phyloP scores from a whole-genome alignment of 1,140 invertebrate species.

The Aplysia californica region DNA sequence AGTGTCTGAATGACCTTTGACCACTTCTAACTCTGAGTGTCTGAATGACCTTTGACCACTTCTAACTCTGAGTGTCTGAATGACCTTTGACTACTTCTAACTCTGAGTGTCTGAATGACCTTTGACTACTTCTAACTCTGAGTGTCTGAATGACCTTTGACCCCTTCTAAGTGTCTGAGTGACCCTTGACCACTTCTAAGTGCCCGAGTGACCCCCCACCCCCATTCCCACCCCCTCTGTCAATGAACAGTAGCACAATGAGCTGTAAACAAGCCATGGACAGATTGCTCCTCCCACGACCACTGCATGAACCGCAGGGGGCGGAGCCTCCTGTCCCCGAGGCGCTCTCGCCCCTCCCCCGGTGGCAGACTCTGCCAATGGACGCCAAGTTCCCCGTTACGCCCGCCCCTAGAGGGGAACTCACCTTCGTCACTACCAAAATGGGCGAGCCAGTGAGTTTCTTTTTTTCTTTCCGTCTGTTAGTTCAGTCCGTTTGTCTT shows the following conservation, averaged over 20 bases:
- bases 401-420: conserved; percentile 8
- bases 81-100: too few species aligned
- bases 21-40: too few species aligned
- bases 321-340: conserved; percentile 6
- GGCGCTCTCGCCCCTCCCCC: not conserved
- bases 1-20: too few species aligned
- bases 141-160: too few species aligned
- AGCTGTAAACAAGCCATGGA: not conserved
- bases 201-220: too few species aligned
- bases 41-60: too few species aligned
- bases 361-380: conserved; percentile 23
- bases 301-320: not conserved
- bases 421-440: conserved; percentile 19
- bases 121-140: too few species aligned
- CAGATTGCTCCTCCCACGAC: not conserved
- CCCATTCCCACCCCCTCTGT: not conserved
- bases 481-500: not conserved
- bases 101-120: too few species aligned
- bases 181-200: too few species aligned
- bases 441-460: conserved; percentile 8
- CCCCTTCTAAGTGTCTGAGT: too few species aligned
- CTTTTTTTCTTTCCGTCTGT: not conserved
- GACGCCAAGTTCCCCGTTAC: conserved; percentile 21
- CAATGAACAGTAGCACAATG: not conserved
- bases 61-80: too few species aligned